phyloP scores from a whole-genome alignment of 2,113 vertebrate species.

The Prionailurus bengalensis region DNA sequence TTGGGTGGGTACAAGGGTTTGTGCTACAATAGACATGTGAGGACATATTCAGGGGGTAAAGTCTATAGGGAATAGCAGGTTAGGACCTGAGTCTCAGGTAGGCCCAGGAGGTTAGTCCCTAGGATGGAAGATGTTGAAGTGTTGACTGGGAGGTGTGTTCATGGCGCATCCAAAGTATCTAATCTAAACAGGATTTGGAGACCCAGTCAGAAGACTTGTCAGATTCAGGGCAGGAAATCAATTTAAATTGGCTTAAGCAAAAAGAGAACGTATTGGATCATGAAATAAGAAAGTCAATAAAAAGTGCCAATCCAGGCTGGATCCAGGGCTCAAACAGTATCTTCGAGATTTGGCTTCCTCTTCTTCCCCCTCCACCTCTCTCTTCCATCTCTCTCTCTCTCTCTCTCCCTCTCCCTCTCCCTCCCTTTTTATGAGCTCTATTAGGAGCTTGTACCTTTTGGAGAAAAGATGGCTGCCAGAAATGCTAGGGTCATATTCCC shows the following conservation, averaged over 20 bases:
- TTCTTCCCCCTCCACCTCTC: too few relatives aligned
- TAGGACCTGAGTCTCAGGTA: not conserved
- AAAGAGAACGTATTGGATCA: not conserved
- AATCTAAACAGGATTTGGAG: not conserved
- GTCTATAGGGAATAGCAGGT: not conserved
- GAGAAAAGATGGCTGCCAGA: not conserved
- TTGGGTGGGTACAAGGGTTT: not conserved
- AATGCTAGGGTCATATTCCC: not conserved
- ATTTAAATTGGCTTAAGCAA: not conserved
- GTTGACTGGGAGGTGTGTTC: not conserved
- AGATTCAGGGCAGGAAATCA: not conserved
- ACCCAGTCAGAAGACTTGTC: not conserved
- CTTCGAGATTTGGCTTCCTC: not conserved
- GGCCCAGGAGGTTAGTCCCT: not conserved
- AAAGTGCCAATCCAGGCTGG: not conserved
- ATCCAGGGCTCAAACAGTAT: not conserved
- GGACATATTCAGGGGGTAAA: not conserved
- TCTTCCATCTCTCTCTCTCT: not conserved
- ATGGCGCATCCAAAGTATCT: not conserved
- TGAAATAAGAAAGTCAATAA: not conserved
- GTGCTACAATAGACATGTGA: not conserved
- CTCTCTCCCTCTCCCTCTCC: not conserved
- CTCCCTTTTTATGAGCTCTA: not conserved
- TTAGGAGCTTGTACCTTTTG: not conserved
- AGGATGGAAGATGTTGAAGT: not conserved